phyloP scores from a whole-genome alignment of 2,888 invertebrate genomes.

The Tiliacea citrago region DNA sequence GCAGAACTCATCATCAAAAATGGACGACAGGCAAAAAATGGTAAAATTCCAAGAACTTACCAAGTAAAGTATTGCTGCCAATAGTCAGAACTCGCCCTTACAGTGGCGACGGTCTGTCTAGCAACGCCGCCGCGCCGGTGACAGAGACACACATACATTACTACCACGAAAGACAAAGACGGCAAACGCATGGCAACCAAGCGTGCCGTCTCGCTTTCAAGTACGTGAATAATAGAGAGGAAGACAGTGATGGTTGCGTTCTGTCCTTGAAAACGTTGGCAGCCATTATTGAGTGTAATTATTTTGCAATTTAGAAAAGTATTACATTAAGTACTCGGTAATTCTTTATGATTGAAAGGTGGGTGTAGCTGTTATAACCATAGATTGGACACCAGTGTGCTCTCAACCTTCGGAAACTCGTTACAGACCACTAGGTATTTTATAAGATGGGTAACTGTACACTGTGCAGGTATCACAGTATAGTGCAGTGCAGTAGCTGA shows the following conservation, averaged over 20 bases:
- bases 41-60: slow-evolving; percentile 5
- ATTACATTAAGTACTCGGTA: neutral
- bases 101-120: slow-evolving; percentile 48
- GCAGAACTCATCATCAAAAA: slow-evolving; percentile 8
- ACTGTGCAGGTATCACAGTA: no score
- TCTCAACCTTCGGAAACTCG: neutral
- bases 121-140: slow-evolving; percentile 34
- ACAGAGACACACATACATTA: slow-evolving; percentile 31
- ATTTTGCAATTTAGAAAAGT: slow-evolving; percentile 34
- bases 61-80: neutral
- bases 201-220: slow-evolving; percentile 17
- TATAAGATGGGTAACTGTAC: neutral
- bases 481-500: no score
- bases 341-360: neutral
- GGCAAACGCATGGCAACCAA: slow-evolving; percentile 25
- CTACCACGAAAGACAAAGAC: slow-evolving; percentile 25
- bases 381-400: neutral
- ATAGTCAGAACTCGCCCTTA: slow-evolving; percentile 31
- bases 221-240: slow-evolving; percentile 17
- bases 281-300: slow-evolving; percentile 26
- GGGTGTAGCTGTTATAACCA: neutral
- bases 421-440: neutral
- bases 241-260: slow-evolving; percentile 7
- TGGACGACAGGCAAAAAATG: slow-evolving; percentile 20
- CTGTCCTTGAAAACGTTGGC: slow-evolving; percentile 41